A percentile compares a stretch with the other conserved stretches of the same genome.
Conservation (phyloP, 2,888 invertebrate genomes). For the Drosophila cracens region DNA sequence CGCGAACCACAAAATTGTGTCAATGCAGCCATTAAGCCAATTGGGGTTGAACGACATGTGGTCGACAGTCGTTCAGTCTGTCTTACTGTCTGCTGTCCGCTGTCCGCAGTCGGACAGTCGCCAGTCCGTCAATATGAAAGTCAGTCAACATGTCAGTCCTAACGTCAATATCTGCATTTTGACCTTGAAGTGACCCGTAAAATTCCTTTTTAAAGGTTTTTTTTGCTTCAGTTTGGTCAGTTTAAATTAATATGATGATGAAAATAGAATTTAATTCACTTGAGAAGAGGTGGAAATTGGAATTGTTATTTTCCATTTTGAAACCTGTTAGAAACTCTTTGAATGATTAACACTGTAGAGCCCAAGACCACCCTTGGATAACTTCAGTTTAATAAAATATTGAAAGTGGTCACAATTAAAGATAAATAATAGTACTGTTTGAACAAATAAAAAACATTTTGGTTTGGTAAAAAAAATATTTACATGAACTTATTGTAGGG, state of each 20-base stretch:
- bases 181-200: neutral
- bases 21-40: slow-evolving; percentile 62
- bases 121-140: neutral
- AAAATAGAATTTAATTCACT: neutral
- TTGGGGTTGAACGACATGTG: slow-evolving; percentile 64
- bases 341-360: neutral
- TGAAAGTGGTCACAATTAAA: neutral
- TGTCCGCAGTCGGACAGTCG: neutral
- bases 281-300: neutral
- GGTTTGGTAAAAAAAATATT: neutral
- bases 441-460: neutral
- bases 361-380: neutral
- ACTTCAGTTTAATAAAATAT: neutral
- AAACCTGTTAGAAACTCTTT: neutral
- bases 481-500: neutral
- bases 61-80: slow-evolving; percentile 3
- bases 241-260: neutral
- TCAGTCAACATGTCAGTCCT: slow-evolving; percentile 19
- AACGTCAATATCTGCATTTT: neutral
- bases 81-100: neutral
- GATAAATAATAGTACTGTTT: neutral
- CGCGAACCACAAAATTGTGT: slow-evolving; percentile 56
- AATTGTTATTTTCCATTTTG: neutral
- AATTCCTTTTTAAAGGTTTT: neutral
- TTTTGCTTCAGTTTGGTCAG: no score